Conservation (phyloP, 1,140 invertebrate species). For the Heliconius nattereri region DNA sequence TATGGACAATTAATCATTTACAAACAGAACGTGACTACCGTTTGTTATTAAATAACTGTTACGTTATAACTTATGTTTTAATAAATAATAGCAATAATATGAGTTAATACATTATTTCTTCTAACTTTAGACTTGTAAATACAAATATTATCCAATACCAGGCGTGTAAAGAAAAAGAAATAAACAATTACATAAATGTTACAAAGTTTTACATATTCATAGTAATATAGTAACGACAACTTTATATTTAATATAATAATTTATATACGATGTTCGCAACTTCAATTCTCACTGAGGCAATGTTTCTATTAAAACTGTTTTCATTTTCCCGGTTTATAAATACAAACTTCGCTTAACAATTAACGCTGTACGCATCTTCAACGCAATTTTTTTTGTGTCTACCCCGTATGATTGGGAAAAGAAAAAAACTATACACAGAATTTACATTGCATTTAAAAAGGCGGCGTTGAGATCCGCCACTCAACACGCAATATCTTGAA, state of each 20-base stretch:
- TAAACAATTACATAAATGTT: neutral
- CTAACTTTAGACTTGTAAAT: neutral
- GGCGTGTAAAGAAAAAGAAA: neutral
- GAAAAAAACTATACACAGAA: no score
- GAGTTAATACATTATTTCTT: neutral
- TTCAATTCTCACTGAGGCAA: neutral
- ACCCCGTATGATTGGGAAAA: no score
- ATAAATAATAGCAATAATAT: neutral
- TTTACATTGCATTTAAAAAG: no score
- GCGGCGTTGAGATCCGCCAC: no score
- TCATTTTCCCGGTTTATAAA: no score
- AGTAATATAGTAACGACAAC: neutral
- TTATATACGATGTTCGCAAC: neutral
- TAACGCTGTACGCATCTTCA: no score
- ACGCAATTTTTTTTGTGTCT: no score
- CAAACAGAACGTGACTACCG: conserved; percentile 2
- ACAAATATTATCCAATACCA: neutral
- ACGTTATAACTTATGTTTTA: neutral
- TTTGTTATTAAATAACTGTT: neutral
- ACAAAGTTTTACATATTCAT: neutral
- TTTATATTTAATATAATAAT: neutral
- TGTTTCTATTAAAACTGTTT: neutral
- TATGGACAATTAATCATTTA: conserved; percentile 4
- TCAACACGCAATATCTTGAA: no score
- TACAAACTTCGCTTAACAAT: no score